Base-by-base conservation (phyloP, 2,888 invertebrate species). In the Lacanobia wlatinum region DNA sequence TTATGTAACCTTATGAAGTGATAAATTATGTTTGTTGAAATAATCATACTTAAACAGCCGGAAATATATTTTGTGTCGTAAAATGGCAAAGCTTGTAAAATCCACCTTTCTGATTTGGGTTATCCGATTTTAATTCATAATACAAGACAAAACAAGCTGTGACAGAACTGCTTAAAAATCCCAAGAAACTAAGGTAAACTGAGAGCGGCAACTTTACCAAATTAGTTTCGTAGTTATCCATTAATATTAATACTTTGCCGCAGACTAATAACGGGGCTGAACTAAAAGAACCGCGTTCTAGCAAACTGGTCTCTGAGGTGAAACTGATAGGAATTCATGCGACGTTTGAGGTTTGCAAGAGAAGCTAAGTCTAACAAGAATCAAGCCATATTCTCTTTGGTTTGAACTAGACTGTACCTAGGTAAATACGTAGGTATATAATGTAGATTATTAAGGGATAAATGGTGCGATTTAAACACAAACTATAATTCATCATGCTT, bases 301-400 rank as follows among this genome's bases (percentile, higher is more conserved):
- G 69, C 52, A 50, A 82, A 86, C 77, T 63, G 66, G 53, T 72
- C 78, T 72, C 83, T 12, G 46, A 67, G 82, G 85, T 65, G 64
- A 73, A 69, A 50, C 73, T 86, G 76, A 84, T 84, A 82, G 68
- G 77, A 80, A 84, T 86, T 84, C 84, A 86, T 78, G 65, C 55
- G 59, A 73, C 76, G 56, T 78, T 72, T 64, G 67, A 71, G 74
- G 61, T 76, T 70, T 62, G 52, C 8, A 56, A 56, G 34, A 48
- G 50, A 23, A 53, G 66, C 65, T 21, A 60, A 65, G n/a, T 60
- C 69, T 77, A 78, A 80, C 74, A 50, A 70, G 58, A 72, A 80
- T 70, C 59, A 46, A 62, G 66, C 48, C 68, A 73, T 73, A 76
- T 76, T 73, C 67, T 70, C 50, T 76, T 34, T 63, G 40, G 46